A percentile compares a stretch with the other conserved stretches of the same genome.
phyloP scores from a whole-genome alignment of 2,797 vertebrate species.

The Periparus ater region DNA sequence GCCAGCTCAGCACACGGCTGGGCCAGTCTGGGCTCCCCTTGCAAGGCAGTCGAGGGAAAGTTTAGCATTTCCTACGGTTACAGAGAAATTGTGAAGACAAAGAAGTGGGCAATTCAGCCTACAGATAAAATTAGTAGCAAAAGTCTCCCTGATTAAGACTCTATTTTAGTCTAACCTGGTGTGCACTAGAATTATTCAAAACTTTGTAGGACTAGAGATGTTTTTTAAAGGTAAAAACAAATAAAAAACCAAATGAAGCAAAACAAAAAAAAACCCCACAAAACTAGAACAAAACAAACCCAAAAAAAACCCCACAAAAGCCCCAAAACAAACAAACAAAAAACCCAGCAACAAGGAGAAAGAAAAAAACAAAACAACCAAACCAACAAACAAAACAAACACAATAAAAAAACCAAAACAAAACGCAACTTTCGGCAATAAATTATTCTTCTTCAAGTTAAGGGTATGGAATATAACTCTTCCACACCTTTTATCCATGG shows the following conservation, averaged over 20 bases:
- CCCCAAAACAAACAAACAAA: too few relatives aligned
- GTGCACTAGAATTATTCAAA: neutral
- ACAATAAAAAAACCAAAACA: neutral
- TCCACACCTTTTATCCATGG: neutral
- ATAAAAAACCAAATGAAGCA: neutral
- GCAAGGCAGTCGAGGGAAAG: neutral
- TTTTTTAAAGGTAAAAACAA: neutral
- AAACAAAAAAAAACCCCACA: too few relatives aligned
- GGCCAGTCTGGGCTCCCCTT: neutral
- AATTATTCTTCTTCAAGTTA: neutral
- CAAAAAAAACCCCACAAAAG: too few relatives aligned
- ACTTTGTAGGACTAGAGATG: neutral
- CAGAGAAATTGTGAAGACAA: neutral
- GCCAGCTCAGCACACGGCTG: fast-evolving
- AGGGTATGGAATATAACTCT: neutral
- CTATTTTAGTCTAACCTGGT: neutral
- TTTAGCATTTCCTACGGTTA: neutral
- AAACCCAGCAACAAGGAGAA: too few relatives aligned
- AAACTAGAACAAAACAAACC: neutral
- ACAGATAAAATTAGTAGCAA: neutral
- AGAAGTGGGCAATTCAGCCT: neutral
- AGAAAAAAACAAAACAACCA: too few relatives aligned
- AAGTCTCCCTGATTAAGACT: neutral
- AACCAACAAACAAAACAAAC: neutral
- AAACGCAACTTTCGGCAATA: fast-evolving